Conservation (phyloP, 2,113 vertebrate genomes). For the Lepisosteus osseus region DNA sequence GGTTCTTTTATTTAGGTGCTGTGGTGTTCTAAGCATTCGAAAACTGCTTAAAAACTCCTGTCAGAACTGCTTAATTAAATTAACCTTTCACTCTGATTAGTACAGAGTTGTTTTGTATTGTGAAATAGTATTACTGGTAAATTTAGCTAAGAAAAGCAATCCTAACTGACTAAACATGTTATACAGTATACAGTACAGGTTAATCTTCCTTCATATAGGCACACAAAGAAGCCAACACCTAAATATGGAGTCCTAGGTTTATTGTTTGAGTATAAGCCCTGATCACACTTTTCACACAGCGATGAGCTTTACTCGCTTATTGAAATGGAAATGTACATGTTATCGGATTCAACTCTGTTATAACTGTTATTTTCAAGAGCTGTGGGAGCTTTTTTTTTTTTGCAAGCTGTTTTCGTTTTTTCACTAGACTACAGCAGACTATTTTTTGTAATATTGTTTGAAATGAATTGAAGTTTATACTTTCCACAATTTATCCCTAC, state of each 20-base stretch:
- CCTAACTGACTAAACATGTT: not conserved
- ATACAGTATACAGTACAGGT: not conserved
- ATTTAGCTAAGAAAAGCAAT: not conserved
- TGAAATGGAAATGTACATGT: too few relatives aligned
- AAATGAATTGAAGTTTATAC: too few relatives aligned
- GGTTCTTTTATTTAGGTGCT: too few relatives aligned
- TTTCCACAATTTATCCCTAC: too few relatives aligned
- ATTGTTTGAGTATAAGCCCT: not conserved
- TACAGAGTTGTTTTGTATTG: conserved; percentile 5
- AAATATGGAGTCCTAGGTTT: not conserved
- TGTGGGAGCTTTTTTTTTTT: not conserved
- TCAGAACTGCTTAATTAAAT: conserved; percentile 9
- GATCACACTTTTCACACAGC: not conserved
- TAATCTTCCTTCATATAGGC: not conserved
- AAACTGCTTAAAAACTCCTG: too few relatives aligned
- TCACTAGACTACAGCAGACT: too few relatives aligned
- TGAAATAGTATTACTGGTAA: conserved; percentile 12
- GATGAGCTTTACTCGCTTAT: too few relatives aligned
- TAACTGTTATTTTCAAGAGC: not conserved
- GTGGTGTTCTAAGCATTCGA: too few relatives aligned
- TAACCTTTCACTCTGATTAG: conserved; percentile 23
- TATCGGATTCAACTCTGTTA: not conserved
- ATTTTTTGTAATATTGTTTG: too few relatives aligned
- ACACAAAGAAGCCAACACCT: not conserved
- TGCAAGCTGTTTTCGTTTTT: too few relatives aligned